Base-by-base conservation (phyloP, 2,888 invertebrate species). In the Uloborus plumipes region DNA sequence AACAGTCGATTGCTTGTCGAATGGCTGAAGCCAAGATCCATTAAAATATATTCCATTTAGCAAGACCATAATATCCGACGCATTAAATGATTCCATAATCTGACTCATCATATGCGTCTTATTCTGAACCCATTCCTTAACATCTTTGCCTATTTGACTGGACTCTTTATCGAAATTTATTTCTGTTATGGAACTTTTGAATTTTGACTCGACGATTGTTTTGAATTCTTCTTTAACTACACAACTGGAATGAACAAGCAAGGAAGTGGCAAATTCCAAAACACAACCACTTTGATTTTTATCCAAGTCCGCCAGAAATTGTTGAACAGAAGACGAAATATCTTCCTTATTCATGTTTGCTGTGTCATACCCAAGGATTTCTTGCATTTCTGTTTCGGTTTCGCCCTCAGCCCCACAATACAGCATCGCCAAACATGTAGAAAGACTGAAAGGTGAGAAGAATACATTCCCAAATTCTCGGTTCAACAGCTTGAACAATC, bases 21-120 rank as follows among this genome's bases (percentile, higher is more conserved):
- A 90, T 72, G 88, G 86, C n/a, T 86, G 81, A 55, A 83, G 84
- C 90, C 90, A 90, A 50, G 86, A 86, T 3, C 89, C 90, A 85
- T 69, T 90, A 86, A 90, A 90, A 85, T 90, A 90, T 50, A 90
- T 87, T 3, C 89, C 90, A 87, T 90, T 90, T 22, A 89, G 88
- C n/a, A 90, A 85, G 16, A 90, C 87, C 85, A 90, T 86, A 0
- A 87, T 85, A 4, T 88, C 88, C 26, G 55, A 50, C 11, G 77
- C 53, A 20, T 55, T 53, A n/a, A 77, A 16, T n/a, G 49, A 31
- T n/a, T 69, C 53, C 58, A 71, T 62, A 31, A 65, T 18, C 9
- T 64, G 31, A 20, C 39, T 20, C 22, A 73, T 66, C 58, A 55
- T 80, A 15, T 55, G 9, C 2, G 78, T 78, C 39, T 55, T 55